Percentiles rank a stretch among this genome's conserved stretches.
Conservation (phyloP, 2,797 vertebrate genomes). For the Vultur gryphus region DNA sequence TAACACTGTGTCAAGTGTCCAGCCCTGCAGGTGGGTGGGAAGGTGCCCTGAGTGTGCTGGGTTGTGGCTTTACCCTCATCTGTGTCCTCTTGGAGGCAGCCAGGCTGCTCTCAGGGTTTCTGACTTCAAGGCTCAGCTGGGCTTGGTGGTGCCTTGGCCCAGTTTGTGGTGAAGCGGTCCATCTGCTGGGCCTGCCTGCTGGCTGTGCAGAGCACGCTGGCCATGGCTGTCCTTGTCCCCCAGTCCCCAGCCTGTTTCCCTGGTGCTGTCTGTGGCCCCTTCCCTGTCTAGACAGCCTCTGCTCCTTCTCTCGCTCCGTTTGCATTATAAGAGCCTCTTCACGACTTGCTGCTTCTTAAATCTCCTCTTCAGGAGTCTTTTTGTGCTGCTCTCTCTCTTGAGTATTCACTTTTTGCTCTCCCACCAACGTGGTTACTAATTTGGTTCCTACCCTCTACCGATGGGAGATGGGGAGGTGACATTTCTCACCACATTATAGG, state of each 20-base stretch:
- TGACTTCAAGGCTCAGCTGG: neutral
- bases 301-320: neutral
- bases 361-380: neutral
- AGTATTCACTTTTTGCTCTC: neutral
- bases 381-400: neutral
- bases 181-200: neutral
- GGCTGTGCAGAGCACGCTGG: neutral
- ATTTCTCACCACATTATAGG: neutral
- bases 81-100: neutral
- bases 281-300: neutral
- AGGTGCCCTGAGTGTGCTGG: neutral
- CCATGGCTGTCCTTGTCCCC: neutral
- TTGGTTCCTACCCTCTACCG: neutral
- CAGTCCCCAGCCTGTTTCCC: neutral
- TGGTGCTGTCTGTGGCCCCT: neutral
- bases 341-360: neutral
- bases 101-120: neutral
- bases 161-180: neutral
- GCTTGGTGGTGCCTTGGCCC: neutral
- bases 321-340: neutral
- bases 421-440: rapidly evolving
- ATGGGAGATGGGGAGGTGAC: neutral
- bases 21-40: neutral
- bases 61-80: neutral
- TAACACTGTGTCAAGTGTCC: neutral